Base-by-base conservation (phyloP, 2,113 vertebrate genomes). In the Perccottus glenii region DNA sequence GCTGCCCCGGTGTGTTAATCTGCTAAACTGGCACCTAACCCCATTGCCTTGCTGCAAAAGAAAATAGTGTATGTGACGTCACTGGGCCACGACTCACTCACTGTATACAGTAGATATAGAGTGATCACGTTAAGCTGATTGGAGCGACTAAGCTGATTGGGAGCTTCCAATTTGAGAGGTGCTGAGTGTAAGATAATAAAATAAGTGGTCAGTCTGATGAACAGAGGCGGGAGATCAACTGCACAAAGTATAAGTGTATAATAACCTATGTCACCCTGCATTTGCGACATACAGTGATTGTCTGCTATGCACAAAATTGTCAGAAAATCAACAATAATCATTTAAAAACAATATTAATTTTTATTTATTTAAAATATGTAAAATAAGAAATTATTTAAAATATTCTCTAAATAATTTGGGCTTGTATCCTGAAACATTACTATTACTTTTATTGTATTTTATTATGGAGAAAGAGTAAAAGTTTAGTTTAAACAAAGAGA, bases 141-240 rank as follows among this genome's bases (percentile, higher is more conserved):
- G 58, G 49, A 64, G 63, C 57, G 11, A 48, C 58, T 82, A 70
- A 87, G 70, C 73, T 83, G 65, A 80, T 67, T 64, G 51, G 57
- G 27, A 56, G 10, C 64, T 69, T 77, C 64, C 55, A 15, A 64
- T 66, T 45, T 44, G 8, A 73, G 46, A 2, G 32, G 9, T 36
- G 52, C 12, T 32, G 42, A 73, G 42, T 52, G 53, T 43, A 12
- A n/a, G 9, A 53, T 14, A 19, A 52, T 50, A n/a, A 16, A 50
- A 4, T 16, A 51, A 51, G 49, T 51, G 49, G 49, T 51, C 49
- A 32, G 19, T 1, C 1, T 27, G 38, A 40, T 40, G 4, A 40
- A 40, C 5, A 40, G 8, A 40, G 19, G 19, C 19, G 4, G 8
- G 38, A 40, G 8, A 8, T 16, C 49, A 51, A 11, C 19, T 51